phyloP scores from a whole-genome alignment of 1,140 invertebrate species.

The Pogonus chalceus region DNA sequence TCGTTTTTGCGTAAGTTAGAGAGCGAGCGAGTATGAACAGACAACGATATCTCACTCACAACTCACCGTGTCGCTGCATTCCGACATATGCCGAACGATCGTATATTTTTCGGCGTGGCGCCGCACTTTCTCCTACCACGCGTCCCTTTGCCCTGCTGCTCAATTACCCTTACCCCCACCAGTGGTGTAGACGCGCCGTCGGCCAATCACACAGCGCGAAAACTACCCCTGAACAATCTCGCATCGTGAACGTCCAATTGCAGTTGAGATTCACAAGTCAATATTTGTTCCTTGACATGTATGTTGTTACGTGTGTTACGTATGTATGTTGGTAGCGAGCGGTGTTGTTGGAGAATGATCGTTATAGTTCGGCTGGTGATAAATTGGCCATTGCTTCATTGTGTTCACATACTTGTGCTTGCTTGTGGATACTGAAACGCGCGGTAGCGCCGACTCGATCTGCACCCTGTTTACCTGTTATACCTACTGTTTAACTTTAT shows the following conservation, averaged over 20 bases:
- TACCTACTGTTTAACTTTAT: too few species aligned
- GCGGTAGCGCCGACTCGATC: too few species aligned
- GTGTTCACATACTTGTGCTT: neutral
- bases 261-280: constrained; percentile 19
- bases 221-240: constrained; percentile 18
- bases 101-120: neutral
- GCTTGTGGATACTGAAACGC: too few species aligned
- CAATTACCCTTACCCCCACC: constrained; percentile 10
- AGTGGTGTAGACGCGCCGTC: neutral
- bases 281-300: constrained; percentile 17
- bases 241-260: constrained; percentile 16
- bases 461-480: too few species aligned
- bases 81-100: neutral
- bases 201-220: constrained; percentile 12
- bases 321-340: constrained; percentile 17
- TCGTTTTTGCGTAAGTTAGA: too few species aligned
- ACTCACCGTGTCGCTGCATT: neutral
- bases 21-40: too few species aligned
- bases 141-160: constrained; percentile 1
- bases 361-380: constrained; percentile 15
- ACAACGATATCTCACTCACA: too few species aligned
- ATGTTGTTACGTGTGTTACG: constrained; percentile 3
- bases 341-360: constrained; percentile 19
- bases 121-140: constrained; percentile 2
- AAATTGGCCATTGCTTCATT: constrained; percentile 15